A percentile compares a stretch with the other conserved stretches of the same genome.
phyloP scores from a whole-genome alignment of 2,113 vertebrate genomes.

The Aplodontia rufa region DNA sequence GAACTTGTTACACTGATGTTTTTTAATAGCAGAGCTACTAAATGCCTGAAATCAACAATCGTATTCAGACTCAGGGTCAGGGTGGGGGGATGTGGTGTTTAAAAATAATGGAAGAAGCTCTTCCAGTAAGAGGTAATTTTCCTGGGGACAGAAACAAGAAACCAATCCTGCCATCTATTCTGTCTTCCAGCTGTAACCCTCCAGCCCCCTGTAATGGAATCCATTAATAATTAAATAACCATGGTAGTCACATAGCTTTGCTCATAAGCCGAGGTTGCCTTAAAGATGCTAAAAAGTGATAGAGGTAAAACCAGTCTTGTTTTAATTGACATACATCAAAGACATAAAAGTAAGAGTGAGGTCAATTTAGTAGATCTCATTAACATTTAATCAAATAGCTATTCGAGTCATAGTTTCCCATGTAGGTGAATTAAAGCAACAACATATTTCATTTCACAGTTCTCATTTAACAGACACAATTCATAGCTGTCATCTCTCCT shows the following conservation, averaged over 20 bases:
- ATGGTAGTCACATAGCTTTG: neutral
- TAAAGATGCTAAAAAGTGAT: slow-evolving; percentile 27
- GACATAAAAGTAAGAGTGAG: slow-evolving; percentile 33
- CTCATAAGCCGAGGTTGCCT: slow-evolving; percentile 44
- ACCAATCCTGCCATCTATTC: neutral
- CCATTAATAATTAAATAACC: slow-evolving; percentile 75
- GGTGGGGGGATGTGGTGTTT: neutral
- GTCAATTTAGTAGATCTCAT: slow-evolving; percentile 42
- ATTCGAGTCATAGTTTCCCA: neutral
- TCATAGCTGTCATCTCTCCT: slow-evolving; percentile 36
- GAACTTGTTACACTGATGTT: slow-evolving; percentile 25
- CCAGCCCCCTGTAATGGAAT: slow-evolving; percentile 59
- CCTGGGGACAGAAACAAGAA: slow-evolving; percentile 57
- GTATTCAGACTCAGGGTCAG: neutral
- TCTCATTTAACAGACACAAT: neutral
- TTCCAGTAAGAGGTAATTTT: slow-evolving; percentile 26
- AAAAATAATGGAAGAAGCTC: slow-evolving; percentile 42
- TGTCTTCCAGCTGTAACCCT: slow-evolving; percentile 28
- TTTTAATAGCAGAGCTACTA: slow-evolving; percentile 45
- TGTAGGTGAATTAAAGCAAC: slow-evolving; percentile 34
- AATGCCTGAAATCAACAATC: slow-evolving; percentile 39
- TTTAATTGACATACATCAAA: slow-evolving; percentile 69
- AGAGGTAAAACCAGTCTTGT: slow-evolving; percentile 23
- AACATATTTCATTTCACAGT: neutral
- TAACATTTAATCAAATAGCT: slow-evolving; percentile 71